phyloP scores from a whole-genome alignment of 2,888 invertebrate species.

The Cylloceria caligata region DNA sequence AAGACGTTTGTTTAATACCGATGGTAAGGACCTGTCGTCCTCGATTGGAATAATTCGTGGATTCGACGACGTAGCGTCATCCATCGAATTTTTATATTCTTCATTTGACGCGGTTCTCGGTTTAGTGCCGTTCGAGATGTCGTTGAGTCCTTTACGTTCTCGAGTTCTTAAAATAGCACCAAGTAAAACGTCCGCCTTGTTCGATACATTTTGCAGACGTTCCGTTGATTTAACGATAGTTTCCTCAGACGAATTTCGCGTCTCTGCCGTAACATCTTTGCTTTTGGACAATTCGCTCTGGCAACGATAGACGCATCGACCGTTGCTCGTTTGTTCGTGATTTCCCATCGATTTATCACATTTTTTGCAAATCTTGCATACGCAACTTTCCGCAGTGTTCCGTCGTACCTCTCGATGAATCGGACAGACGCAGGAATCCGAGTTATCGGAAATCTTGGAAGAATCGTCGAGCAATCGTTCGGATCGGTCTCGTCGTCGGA shows the following conservation, averaged over 20 bases:
- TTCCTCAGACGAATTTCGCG: not conserved
- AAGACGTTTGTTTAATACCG: slow-evolving; percentile 79
- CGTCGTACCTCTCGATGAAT: slow-evolving; percentile 58
- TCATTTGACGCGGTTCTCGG: slow-evolving; percentile 42
- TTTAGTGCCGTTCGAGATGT: slow-evolving; percentile 74
- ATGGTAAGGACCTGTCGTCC: slow-evolving; percentile 77
- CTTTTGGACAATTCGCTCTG: not conserved
- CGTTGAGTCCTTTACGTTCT: slow-evolving; percentile 78
- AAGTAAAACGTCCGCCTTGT: slow-evolving; percentile 86
- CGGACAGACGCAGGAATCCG: slow-evolving; percentile 51
- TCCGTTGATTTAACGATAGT: slow-evolving; percentile 52
- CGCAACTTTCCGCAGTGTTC: slow-evolving; percentile 30
- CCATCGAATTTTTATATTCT: slow-evolving; percentile 3
- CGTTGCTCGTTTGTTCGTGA: not conserved
- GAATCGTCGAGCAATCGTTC: slow-evolving; percentile 62
- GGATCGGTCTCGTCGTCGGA: slow-evolving; percentile 73
- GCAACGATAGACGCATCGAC: slow-evolving; percentile 26
- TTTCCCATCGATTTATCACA: not conserved
- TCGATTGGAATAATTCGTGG: slow-evolving; percentile 67
- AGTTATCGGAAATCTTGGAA: slow-evolving; percentile 5
- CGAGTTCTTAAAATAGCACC: slow-evolving; percentile 86
- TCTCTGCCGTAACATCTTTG: not conserved
- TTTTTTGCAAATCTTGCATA: slow-evolving; percentile 58
- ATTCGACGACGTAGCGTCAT: not conserved
- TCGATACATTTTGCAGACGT: slow-evolving; percentile 75